These are phyloP conservation scores for Dryocosmus kuriphilus DNA, from an alignment of 2,888 invertebrate species.

Conservation along the genomic window DNA sequence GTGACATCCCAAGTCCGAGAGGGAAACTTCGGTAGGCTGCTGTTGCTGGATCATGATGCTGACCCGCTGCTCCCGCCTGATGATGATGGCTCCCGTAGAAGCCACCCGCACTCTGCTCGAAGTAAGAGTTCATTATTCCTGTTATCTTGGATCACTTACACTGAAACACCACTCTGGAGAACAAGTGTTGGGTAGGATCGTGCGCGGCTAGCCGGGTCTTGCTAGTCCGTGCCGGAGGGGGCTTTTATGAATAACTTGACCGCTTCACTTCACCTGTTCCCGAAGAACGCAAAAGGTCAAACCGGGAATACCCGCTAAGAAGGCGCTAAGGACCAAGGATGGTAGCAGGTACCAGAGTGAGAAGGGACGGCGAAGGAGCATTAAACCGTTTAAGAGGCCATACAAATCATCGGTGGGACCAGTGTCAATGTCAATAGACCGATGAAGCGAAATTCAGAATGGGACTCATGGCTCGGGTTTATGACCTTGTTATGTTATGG, in stretches of 20 bases:
- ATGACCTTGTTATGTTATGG: constrained; percentile 66
- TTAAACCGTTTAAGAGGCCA: constrained; percentile 64
- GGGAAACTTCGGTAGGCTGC: constrained; percentile 91
- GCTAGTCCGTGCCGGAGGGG: constrained; percentile 52
- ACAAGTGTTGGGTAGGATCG: constrained; percentile 20
- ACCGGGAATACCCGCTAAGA: constrained; percentile 44
- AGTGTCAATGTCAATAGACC: constrained; percentile 72
- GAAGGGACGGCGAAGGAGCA: constrained; percentile 49
- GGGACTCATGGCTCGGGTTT: constrained; percentile 70
- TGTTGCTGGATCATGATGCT: constrained; percentile 87
- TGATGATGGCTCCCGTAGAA: constrained; percentile 96
- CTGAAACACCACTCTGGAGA: constrained; percentile 68
- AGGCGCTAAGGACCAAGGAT: constrained; percentile 42
- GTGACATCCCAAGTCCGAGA: constrained; percentile 90
- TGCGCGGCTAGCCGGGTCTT: constrained; percentile 51
- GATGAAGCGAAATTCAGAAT: constrained; percentile 65
- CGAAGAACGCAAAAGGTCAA: constrained; percentile 36
- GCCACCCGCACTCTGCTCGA: constrained; percentile 91
- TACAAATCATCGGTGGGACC: constrained; percentile 72
- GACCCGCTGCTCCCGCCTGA: constrained; percentile 83
- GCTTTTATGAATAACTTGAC: constrained; percentile 28
- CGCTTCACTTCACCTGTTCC: constrained; percentile 26
- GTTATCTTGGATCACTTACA: constrained; percentile 72
- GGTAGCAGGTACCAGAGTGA: constrained; percentile 48
- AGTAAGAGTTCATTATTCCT: constrained; percentile 94